Conservation (phyloP, 2,797 vertebrate genomes). For the Schizothorax lantsangensis region DNA sequence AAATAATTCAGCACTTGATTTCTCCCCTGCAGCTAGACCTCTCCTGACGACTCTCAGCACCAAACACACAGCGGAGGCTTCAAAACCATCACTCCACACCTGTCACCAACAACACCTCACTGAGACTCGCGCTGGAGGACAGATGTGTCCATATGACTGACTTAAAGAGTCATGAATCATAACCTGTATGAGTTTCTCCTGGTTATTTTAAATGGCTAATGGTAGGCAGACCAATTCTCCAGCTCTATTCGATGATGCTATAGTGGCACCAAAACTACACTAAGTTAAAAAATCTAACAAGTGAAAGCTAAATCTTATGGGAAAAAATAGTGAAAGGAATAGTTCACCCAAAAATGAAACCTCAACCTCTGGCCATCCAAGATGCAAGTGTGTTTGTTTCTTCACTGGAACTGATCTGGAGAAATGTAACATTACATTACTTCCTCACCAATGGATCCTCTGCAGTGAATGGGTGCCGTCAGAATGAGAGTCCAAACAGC, state of each 20-base stretch:
- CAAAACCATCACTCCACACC: slow-evolving; percentile 32
- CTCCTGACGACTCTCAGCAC: slow-evolving; percentile 47
- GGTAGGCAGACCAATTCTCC: not conserved
- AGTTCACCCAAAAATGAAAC: not conserved
- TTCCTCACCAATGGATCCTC: not conserved
- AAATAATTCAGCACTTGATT: slow-evolving; percentile 62
- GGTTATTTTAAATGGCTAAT: not conserved
- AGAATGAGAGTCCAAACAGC: not conserved
- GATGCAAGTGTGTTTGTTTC: too few species aligned
- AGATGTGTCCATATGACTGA: not conserved
- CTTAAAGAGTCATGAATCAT: slow-evolving; percentile 29
- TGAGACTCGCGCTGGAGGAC: not conserved
- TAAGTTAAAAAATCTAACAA: not conserved
- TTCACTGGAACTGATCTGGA: too few species aligned
- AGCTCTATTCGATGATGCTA: not conserved
- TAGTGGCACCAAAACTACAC: not conserved
- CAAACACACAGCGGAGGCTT: slow-evolving; percentile 36
- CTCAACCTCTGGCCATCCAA: not conserved
- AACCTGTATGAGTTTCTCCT: not conserved
- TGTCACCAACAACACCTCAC: slow-evolving; percentile 22
- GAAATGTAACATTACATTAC: too few species aligned
- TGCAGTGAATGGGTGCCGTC: not conserved
- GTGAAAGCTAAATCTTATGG: not conserved
- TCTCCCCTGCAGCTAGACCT: slow-evolving; percentile 54
- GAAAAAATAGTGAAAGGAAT: not conserved